A percentile compares a stretch with the other conserved stretches of the same genome.
Evolutionary conservation across 2,797 vertebrate genomes (phyloP).

Genomic region (Parauchenoglanis punctatus): DNA sequence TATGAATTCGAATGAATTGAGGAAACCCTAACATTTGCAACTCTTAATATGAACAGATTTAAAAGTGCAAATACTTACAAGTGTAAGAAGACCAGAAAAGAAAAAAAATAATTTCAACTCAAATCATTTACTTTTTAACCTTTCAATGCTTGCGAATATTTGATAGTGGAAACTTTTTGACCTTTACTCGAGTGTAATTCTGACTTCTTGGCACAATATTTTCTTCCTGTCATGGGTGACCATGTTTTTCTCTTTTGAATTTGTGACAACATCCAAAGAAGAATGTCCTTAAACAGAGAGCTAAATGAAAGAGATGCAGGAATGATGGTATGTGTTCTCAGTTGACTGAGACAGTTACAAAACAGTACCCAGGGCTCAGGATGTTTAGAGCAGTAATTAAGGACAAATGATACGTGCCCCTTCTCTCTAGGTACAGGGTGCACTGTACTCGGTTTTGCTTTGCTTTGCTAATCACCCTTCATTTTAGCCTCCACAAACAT

Average conservation of each 20-base stretch:
- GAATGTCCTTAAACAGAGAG: not conserved
- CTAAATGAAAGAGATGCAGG: not conserved
- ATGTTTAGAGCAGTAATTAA: constrained; percentile 1
- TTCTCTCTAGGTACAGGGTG: constrained; percentile 2
- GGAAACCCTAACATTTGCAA: not conserved
- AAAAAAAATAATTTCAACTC: not conserved
- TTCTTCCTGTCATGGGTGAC: too few relatives aligned
- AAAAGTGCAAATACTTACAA: not conserved
- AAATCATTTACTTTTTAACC: not conserved
- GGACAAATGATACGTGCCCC: not conserved
- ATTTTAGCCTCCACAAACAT: not conserved
- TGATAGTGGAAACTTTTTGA: not conserved
- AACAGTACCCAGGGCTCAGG: not conserved
- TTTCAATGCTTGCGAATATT: not conserved
- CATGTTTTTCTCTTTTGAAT: not conserved
- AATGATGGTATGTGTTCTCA: not conserved
- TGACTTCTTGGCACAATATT: not conserved
- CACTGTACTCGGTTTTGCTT: not conserved
- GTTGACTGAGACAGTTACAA: not conserved
- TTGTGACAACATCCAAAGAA: not conserved
- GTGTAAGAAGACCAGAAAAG: not conserved
- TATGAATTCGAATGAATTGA: not conserved
- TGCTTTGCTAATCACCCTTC: constrained; percentile 12
- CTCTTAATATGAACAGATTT: not conserved
- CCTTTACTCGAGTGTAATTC: not conserved